phyloP scores from a whole-genome alignment of 2,888 invertebrate species.

The Aproaerema taeniolella region DNA sequence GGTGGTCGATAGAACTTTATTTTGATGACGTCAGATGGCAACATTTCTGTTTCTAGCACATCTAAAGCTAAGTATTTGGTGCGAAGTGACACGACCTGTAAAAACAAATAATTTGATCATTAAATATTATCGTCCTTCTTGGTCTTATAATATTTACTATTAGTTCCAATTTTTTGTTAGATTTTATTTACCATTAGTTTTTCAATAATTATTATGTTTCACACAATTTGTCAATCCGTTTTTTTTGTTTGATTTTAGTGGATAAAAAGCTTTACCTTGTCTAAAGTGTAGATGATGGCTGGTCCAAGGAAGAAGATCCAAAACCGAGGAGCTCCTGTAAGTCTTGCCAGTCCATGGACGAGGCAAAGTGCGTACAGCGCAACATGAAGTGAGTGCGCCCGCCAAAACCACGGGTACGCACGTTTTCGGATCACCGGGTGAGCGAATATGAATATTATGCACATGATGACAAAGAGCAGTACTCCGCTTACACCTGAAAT shows the following conservation, averaged over 20 bases:
- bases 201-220: no score
- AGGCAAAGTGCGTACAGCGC: slow-evolving; percentile 90
- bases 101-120: slow-evolving; percentile 2
- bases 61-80: slow-evolving; percentile 95
- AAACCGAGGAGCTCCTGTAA: slow-evolving; percentile 94
- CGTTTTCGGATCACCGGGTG: slow-evolving; percentile 94
- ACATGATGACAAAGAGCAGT: slow-evolving; percentile 91
- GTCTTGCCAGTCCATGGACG: slow-evolving; percentile 92
- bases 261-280: slow-evolving; percentile 87
- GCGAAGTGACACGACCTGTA: slow-evolving; percentile 89
- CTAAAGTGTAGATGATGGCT: slow-evolving; percentile 91
- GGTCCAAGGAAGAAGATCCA: slow-evolving; percentile 97
- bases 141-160: no score
- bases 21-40: slow-evolving; percentile 96
- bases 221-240: no score
- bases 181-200: no score
- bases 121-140: no score
- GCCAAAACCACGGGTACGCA: slow-evolving; percentile 97
- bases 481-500: slow-evolving; percentile 90
- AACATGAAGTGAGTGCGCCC: slow-evolving; percentile 93
- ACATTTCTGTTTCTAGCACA: slow-evolving; percentile 93
- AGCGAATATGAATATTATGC: slow-evolving; percentile 97
- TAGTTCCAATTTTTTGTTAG: no score
- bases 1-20: slow-evolving; percentile 97
- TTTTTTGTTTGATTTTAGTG: not conserved